Evolutionary conservation across 1,140 invertebrate species (phyloP).

Genomic region (Conus betulinus): DNA sequence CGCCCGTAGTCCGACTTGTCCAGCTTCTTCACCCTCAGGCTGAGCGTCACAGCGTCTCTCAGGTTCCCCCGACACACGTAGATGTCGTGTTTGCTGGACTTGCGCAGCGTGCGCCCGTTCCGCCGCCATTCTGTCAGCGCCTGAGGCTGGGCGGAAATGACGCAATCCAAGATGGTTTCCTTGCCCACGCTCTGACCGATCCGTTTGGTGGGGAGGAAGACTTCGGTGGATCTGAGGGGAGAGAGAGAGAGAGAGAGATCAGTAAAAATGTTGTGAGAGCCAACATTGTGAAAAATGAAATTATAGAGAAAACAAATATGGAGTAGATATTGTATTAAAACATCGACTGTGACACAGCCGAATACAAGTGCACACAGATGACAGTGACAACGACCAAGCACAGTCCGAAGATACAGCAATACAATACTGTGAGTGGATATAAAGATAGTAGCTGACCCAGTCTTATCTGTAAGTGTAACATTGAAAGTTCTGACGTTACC

Average conservation of each 20-base stretch:
- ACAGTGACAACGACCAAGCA: too few relatives aligned
- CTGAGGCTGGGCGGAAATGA: conserved; percentile 91
- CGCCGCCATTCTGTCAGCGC: conserved; percentile 91
- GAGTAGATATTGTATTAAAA: too few relatives aligned
- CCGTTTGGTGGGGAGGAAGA: conserved; percentile 53
- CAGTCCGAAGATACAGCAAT: too few relatives aligned
- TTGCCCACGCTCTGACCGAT: conserved; percentile 63
- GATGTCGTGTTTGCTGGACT: conserved; percentile 82
- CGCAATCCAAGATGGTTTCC: conserved; percentile 84
- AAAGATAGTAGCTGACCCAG: too few relatives aligned
- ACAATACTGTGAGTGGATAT: too few relatives aligned
- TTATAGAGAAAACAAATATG: too few relatives aligned
- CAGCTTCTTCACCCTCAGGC: conserved; percentile 87
- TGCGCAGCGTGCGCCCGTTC: conserved; percentile 79
- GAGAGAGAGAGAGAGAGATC: neutral
- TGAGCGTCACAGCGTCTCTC: conserved; percentile 88
- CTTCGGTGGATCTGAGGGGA: conserved; percentile 62
- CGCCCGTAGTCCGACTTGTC: conserved; percentile 87
- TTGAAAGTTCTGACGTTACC: too few relatives aligned
- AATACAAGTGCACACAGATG: too few relatives aligned
- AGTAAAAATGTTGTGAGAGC: too few relatives aligned
- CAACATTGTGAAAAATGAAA: too few relatives aligned
- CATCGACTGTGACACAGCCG: too few relatives aligned
- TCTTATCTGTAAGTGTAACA: too few relatives aligned
- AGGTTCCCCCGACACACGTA: conserved; percentile 81